These are phyloP conservation scores for Stomatorhinus walkeri DNA, from an alignment of 2,797 vertebrate genomes.

Conservation along the genomic window DNA sequence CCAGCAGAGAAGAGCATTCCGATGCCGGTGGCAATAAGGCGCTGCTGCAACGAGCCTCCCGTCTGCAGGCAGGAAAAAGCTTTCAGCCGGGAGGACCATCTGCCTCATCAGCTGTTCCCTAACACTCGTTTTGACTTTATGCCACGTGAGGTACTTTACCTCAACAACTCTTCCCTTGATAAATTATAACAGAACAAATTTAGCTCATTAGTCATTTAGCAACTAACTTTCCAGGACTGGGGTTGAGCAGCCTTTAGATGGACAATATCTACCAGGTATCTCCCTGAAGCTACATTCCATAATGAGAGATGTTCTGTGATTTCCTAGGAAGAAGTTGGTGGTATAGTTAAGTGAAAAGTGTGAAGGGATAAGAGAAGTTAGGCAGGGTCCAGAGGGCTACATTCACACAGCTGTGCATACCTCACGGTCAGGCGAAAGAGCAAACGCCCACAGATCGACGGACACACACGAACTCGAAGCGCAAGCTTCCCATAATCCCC, in stretches of 20 bases:
- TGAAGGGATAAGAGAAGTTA: neutral
- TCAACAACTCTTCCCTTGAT: neutral
- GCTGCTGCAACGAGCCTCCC: slow-evolving; percentile 44
- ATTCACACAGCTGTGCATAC: neutral
- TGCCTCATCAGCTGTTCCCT: neutral
- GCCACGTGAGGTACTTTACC: neutral
- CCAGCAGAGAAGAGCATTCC: slow-evolving; percentile 65
- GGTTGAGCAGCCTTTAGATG: neutral
- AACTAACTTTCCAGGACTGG: neutral
- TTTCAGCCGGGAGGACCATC: neutral
- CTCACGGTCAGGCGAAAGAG: neutral
- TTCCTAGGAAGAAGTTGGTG: neutral
- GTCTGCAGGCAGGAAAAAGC: slow-evolving; percentile 43
- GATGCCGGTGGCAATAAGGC: slow-evolving; percentile 54
- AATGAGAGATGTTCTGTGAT: neutral
- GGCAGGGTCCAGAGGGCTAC: neutral
- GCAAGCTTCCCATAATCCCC: neutral
- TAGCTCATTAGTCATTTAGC: neutral
- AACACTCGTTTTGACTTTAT: neutral
- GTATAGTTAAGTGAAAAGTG: neutral
- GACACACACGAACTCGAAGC: neutral
- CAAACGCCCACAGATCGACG: neutral
- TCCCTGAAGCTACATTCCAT: neutral
- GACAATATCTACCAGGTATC: neutral
- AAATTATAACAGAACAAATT: neutral